Conservation (phyloP, 2,888 invertebrate species). For the Danaus chrysippus region DNA sequence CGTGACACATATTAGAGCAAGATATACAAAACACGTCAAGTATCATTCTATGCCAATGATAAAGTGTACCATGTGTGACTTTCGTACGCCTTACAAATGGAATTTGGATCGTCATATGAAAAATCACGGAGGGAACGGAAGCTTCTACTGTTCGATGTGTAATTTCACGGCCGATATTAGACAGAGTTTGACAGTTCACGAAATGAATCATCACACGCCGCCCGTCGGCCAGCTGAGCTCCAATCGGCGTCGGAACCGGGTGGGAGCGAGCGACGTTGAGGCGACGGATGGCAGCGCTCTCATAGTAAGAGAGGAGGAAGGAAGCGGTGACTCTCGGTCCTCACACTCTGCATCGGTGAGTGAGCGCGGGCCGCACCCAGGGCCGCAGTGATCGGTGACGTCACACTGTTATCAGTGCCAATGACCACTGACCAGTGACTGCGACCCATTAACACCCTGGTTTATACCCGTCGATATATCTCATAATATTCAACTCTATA, state of each 20-base stretch:
- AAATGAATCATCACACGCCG: slow-evolving; percentile 93
- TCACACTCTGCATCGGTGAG: slow-evolving; percentile 70
- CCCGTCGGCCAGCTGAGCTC: slow-evolving; percentile 83
- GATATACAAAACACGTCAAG: slow-evolving; percentile 95
- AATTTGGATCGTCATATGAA: slow-evolving; percentile 96
- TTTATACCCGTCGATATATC: slow-evolving; percentile 33
- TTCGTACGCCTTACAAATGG: slow-evolving; percentile 95
- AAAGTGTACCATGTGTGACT: slow-evolving; percentile 95
- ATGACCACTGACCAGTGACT: slow-evolving; percentile 25
- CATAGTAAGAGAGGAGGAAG: slow-evolving; percentile 69
- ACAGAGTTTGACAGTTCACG: slow-evolving; percentile 94
- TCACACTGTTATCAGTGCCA: slow-evolving; percentile 52
- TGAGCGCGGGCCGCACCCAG: slow-evolving; percentile 50
- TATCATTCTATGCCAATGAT: slow-evolving; percentile 97
- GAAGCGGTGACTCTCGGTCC: slow-evolving; percentile 72
- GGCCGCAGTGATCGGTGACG: slow-evolving; percentile 52
- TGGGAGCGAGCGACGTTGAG: slow-evolving; percentile 83
- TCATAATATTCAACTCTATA: not conserved
- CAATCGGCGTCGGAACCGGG: slow-evolving; percentile 84
- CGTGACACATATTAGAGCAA: slow-evolving; percentile 92
- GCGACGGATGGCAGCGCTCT: slow-evolving; percentile 49
- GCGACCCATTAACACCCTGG: slow-evolving; percentile 44
- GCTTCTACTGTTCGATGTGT: slow-evolving; percentile 91
- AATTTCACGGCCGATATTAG: slow-evolving; percentile 95
- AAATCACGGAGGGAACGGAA: slow-evolving; percentile 92